Conservation (phyloP, 2,113 vertebrate genomes). For the Lycaon pictus region DNA sequence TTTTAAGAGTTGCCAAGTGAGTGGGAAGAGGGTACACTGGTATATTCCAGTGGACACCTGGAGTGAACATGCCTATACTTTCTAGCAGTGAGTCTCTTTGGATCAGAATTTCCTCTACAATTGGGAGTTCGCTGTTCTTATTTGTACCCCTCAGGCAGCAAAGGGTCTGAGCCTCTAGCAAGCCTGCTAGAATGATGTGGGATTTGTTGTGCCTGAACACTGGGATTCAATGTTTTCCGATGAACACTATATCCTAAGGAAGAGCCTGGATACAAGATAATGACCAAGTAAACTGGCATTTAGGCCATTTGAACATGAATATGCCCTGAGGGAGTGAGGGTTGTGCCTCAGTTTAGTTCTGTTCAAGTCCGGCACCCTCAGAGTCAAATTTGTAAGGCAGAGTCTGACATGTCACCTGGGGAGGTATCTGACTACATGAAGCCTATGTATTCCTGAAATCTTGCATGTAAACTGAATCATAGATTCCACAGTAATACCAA, state of each 20-base stretch:
- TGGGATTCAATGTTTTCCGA: neutral
- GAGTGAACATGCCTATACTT: neutral
- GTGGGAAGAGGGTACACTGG: neutral
- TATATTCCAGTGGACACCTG: neutral
- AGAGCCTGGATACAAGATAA: neutral
- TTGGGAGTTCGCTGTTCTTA: neutral
- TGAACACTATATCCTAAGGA: neutral
- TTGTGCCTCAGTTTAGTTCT: neutral
- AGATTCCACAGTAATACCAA: neutral
- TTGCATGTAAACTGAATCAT: neutral
- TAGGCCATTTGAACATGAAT: neutral
- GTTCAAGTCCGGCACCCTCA: neutral
- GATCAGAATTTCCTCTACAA: neutral
- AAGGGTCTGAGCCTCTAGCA: neutral
- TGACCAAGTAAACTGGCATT: neutral
- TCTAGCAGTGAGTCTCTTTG: neutral
- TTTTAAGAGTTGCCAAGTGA: neutral
- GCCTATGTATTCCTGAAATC: neutral
- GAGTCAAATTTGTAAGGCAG: neutral
- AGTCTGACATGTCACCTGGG: neutral
- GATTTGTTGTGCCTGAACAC: neutral
- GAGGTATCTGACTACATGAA: neutral
- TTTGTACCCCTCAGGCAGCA: neutral
- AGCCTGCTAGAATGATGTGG: neutral
- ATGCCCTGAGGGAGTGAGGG: neutral